Evolutionary conservation across 2,113 vertebrate species (phyloP).

Genomic region (Hucho hucho): DNA sequence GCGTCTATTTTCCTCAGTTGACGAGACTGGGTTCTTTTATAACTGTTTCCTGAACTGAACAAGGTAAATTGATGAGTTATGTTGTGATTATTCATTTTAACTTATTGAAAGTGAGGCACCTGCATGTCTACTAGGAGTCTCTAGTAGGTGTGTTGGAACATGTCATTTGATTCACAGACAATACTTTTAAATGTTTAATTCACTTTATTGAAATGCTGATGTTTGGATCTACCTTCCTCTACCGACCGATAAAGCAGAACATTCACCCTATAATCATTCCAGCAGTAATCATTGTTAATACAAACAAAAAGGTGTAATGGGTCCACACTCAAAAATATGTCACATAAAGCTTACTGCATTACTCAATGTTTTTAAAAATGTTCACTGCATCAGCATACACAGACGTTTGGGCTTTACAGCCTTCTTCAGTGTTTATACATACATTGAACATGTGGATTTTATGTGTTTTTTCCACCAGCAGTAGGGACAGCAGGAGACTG

Average conservation of each 20-base stretch:
- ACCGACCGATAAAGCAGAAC: too few species aligned
- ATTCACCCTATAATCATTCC: too few species aligned
- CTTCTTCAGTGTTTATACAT: neutral
- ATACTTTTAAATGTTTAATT: neutral
- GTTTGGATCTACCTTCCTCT: too few species aligned
- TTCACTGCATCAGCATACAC: neutral
- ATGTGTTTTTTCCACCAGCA: neutral
- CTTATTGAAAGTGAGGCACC: neutral
- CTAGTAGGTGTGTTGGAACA: too few species aligned
- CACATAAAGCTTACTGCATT: too few species aligned
- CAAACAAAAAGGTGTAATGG: neutral
- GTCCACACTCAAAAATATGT: too few species aligned
- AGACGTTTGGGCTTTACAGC: too few species aligned
- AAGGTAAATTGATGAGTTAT: constrained; percentile 75
- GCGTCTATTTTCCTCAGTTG: constrained; percentile 71
- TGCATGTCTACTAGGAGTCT: neutral
- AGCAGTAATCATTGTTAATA: too few species aligned
- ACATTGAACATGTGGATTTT: neutral
- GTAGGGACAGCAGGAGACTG: constrained; percentile 81
- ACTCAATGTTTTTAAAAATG: too few species aligned
- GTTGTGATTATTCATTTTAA: neutral
- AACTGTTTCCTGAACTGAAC: constrained; percentile 91
- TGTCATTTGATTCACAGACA: neutral
- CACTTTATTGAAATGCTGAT: too few species aligned
- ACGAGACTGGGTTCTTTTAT: constrained; percentile 92